A percentile compares a stretch with the other conserved stretches of the same genome.
These are phyloP conservation scores for Eulemur rufifrons DNA, from an alignment of 2,113 vertebrate genomes.

Conservation along the genomic window DNA sequence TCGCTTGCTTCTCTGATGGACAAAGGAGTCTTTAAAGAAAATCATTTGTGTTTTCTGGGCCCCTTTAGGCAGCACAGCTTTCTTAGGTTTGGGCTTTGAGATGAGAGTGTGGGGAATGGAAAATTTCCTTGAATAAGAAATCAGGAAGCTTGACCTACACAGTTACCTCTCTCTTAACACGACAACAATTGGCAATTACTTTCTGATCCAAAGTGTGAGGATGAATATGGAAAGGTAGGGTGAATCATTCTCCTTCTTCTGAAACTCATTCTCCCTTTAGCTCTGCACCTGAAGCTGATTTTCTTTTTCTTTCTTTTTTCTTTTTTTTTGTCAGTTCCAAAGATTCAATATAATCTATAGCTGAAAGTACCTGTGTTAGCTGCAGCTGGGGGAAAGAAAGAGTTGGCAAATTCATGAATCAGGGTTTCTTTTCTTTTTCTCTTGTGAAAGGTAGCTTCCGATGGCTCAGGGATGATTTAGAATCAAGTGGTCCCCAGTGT, in stretches of 20 bases:
- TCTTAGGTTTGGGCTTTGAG: constrained; percentile 37
- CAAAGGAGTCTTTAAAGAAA: constrained; percentile 63
- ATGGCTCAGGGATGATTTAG: not conserved
- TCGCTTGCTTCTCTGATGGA: constrained; percentile 59
- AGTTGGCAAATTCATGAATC: constrained; percentile 2
- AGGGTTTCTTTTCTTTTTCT: not conserved
- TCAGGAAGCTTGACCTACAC: constrained; percentile 63
- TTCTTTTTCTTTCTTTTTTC: not conserved
- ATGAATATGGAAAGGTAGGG: not conserved
- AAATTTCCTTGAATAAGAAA: constrained; percentile 71
- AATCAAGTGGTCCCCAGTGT: not conserved
- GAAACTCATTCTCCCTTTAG: not conserved
- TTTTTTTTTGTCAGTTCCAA: not conserved
- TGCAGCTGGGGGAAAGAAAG: not conserved
- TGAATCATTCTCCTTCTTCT: not conserved
- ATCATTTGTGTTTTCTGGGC: constrained; percentile 54
- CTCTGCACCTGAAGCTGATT: constrained; percentile 15
- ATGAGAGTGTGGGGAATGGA: constrained; percentile 40
- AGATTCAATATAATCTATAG: not conserved
- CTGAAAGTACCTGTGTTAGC: not conserved
- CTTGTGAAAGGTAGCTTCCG: not conserved
- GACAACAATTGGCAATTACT: constrained; percentile 62
- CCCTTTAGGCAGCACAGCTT: not conserved
- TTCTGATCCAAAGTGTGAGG: constrained; percentile 34
- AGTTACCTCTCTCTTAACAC: constrained; percentile 38